phyloP scores from a whole-genome alignment of 2,797 vertebrate species.

The Pangasius macronema region DNA sequence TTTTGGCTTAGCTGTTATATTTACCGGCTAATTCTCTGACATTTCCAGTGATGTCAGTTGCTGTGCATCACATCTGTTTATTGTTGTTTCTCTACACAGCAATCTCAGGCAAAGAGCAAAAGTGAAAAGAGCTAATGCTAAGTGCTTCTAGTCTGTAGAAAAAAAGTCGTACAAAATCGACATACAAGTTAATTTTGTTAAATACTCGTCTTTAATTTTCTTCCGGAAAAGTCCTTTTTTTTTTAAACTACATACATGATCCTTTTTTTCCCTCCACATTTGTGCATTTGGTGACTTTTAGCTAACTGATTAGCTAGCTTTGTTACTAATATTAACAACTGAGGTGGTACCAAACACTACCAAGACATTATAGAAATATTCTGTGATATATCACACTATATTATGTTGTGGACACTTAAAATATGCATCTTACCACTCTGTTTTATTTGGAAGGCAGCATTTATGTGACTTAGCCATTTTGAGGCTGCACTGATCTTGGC shows the following conservation, averaged over 20 bases:
- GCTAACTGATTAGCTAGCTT: background rate
- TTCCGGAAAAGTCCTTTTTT: too few species aligned
- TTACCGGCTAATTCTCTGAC: background rate
- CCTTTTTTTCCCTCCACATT: background rate
- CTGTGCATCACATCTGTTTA: background rate
- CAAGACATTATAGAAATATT: background rate
- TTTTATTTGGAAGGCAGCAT: background rate
- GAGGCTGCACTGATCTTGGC: background rate
- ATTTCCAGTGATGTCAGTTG: background rate
- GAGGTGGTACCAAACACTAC: background rate
- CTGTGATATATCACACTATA: background rate
- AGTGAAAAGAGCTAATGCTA: background rate
- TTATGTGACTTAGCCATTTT: background rate
- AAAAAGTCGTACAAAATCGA: too few species aligned
- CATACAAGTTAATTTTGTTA: too few species aligned
- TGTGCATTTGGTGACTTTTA: background rate
- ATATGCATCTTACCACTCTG: background rate
- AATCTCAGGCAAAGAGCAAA: background rate
- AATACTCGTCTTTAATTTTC: too few species aligned
- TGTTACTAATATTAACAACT: background rate
- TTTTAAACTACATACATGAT: background rate
- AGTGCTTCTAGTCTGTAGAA: background rate
- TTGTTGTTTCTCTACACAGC: background rate
- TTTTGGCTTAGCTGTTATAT: background rate
- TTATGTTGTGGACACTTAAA: background rate